These are phyloP conservation scores for Gymnogyps californianus DNA, from an alignment of 2,113 vertebrate genomes.

Conservation along the genomic window DNA sequence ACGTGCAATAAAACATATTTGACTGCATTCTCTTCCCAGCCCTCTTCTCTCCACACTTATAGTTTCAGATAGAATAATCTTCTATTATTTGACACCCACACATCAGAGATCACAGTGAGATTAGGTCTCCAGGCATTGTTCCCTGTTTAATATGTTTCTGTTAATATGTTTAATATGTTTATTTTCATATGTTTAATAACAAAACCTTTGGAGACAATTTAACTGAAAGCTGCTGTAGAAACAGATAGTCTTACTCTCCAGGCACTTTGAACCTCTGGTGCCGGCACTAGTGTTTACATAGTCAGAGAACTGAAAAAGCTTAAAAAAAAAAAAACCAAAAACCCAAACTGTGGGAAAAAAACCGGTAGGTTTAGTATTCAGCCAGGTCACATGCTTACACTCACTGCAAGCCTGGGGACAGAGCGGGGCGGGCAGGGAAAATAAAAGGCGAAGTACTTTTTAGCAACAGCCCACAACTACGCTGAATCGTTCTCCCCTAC, in stretches of 20 bases:
- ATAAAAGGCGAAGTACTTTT: too few species aligned
- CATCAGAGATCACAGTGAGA: neutral
- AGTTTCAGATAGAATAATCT: neutral
- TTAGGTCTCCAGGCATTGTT: neutral
- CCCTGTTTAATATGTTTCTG: neutral
- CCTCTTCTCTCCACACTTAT: neutral
- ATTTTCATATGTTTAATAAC: neutral
- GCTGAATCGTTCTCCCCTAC: neutral
- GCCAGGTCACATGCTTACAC: neutral
- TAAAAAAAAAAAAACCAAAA: neutral
- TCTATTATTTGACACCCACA: neutral
- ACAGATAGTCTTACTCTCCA: fast-evolving
- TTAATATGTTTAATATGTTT: neutral
- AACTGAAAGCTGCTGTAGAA: neutral
- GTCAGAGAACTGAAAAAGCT: neutral
- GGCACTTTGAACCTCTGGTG: neutral
- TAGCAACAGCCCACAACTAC: fast-evolving
- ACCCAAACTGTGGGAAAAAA: neutral
- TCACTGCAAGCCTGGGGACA: neutral
- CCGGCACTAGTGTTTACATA: neutral
- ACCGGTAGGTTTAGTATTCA: too few species aligned
- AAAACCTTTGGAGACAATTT: neutral
- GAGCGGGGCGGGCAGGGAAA: neutral
- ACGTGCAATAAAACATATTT: neutral
- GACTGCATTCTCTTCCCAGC: neutral